phyloP scores from a whole-genome alignment of 30 jellyfish, hydroid and myxozoan species.

The Cassiopea andromeda region DNA sequence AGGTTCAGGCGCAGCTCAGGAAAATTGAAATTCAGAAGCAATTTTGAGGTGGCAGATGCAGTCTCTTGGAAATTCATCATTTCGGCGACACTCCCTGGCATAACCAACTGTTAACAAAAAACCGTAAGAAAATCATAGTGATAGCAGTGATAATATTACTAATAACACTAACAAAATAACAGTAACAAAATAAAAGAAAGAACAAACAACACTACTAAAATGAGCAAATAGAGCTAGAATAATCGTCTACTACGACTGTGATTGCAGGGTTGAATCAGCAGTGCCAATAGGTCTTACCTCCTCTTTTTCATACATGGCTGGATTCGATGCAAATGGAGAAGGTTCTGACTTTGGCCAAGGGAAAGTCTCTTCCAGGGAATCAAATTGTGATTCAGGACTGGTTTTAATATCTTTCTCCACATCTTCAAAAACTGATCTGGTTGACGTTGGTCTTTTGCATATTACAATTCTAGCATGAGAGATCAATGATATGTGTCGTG shows the following conservation, averaged over 20 bases:
- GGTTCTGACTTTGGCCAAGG: conserved; percentile 95
- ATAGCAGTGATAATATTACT: too few species aligned
- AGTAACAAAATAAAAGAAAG: too few species aligned
- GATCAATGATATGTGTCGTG: not conserved
- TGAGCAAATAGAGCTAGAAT: too few species aligned
- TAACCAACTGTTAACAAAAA: conserved; percentile 63
- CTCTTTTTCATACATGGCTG: conserved; percentile 91
- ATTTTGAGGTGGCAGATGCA: conserved; percentile 70
- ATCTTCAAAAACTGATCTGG: conserved; percentile 90
- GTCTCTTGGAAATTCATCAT: conserved; percentile 80
- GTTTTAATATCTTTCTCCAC: conserved; percentile 57
- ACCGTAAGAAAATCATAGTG: not conserved
- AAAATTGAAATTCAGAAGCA: conserved; percentile 55
- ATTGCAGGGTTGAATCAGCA: too few species aligned
- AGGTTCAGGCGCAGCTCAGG: conserved; percentile 78
- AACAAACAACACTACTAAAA: too few species aligned
- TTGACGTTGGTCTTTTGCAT: conserved; percentile 56
- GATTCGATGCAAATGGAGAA: conserved; percentile 91
- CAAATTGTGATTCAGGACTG: conserved; percentile 85
- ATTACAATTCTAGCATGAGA: conserved; percentile 69
- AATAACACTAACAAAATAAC: too few species aligned
- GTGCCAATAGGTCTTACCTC: conserved; percentile 65
- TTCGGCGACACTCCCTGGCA: conserved; percentile 92
- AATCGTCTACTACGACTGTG: too few species aligned
- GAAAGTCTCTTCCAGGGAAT: conserved; percentile 83